Evolutionary conservation across 53 echinoderm and acorn worm genomes (phyloP), one percentile per base, ranked within the genome.

Genomic region (Paracentrotus lividus): DNA sequence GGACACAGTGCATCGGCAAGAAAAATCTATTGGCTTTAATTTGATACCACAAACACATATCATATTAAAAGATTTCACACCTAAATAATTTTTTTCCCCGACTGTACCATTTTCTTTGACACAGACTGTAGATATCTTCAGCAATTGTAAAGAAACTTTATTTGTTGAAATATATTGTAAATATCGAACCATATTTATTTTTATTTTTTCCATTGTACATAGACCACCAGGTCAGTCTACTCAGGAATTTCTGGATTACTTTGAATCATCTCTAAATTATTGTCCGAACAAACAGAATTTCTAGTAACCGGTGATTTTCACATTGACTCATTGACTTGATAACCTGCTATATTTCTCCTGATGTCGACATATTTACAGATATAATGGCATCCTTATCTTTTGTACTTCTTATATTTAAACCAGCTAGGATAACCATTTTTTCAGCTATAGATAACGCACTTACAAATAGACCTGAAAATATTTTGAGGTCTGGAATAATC

Each of bases 381-480:
- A 2, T 24, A 1, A 27, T 24, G 8, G 64, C 64, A 64, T 64
- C 64, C 2, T 64, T 64, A 3, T 64, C 64, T 64, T 64, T n/a
- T 64, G 26, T 64, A 64, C 64, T 4, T 24, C 64, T 64, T n/a
- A 64, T 64, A 6, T 29, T 24, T 27, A 64, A 64, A 27, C 64
- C 21, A 64, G 29, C 64, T 12, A 64, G 64, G 29, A 64, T 64
- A 64, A 64, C 21, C 21, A 24, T 1, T 64, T 2, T 1, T 29
- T 64, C 64, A 64, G 64, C 64, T 6, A 64, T 29, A 24, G 56
- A 56, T 56, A 56, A 15, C 56, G 18, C 18, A 56, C 18, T 64
- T 64, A 64, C 64, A 64, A 64, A n/a, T 64, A 64, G 64, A 64
- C 8, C 60, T 59, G 60, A 59, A 59, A 59, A 59, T 59, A 59